These are phyloP conservation scores for Diuraphis noxia DNA, from an alignment of 1,140 invertebrate genomes.

Conservation along the genomic window DNA sequence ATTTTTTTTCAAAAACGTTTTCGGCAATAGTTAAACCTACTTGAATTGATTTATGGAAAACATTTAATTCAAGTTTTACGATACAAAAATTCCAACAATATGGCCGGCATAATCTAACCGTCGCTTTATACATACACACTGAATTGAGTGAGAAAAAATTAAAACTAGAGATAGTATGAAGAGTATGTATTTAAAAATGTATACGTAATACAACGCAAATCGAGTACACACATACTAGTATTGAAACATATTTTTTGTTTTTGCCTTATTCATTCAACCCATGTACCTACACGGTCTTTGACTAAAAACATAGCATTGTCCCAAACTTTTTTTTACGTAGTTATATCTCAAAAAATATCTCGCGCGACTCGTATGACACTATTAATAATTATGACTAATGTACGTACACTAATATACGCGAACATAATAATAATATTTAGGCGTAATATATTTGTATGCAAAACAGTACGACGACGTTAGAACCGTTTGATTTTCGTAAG, in stretches of 20 bases:
- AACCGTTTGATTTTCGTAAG: conserved; percentile 4
- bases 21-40: no score
- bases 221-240: no score
- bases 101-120: no score
- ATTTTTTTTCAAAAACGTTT: no score
- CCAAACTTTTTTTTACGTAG: neutral
- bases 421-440: neutral
- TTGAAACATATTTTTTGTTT: neutral
- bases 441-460: neutral
- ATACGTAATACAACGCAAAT: no score
- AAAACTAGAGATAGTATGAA: no score
- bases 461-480: neutral
- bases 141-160: no score
- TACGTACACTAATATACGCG: neutral
- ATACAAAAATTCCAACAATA: no score
- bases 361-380: neutral
- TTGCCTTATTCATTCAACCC: neutral
- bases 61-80: no score
- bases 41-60: no score
- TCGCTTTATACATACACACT: no score
- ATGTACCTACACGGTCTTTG: neutral
- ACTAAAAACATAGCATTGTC: neutral
- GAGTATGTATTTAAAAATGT: no score
- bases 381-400: neutral
- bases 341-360: neutral